These are phyloP conservation scores for Corythoichthys haematopterus DNA, from an alignment of 2,113 vertebrate genomes.

Conservation along the genomic window DNA sequence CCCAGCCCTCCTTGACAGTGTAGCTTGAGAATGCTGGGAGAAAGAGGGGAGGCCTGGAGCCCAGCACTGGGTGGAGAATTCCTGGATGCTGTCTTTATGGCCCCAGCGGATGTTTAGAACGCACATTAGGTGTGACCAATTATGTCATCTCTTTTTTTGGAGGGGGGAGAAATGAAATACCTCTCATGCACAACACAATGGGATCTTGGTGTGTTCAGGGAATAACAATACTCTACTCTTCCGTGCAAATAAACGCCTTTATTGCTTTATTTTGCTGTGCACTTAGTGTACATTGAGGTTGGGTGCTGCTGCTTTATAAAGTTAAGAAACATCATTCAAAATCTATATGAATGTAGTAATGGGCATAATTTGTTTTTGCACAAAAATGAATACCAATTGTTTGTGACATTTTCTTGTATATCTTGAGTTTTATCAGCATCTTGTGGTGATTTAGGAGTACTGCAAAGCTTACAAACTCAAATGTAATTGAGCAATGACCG, in stretches of 20 bases:
- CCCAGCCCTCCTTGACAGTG: slow-evolving; percentile 53
- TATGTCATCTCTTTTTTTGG: slow-evolving; percentile 68
- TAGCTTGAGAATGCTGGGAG: slow-evolving; percentile 37
- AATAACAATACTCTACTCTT: slow-evolving; percentile 38
- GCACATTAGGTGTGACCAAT: slow-evolving; percentile 68
- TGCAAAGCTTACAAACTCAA: background rate
- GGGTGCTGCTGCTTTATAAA: slow-evolving; percentile 7
- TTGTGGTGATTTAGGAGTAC: slow-evolving; percentile 29
- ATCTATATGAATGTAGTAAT: background rate
- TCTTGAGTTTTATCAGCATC: slow-evolving; percentile 18
- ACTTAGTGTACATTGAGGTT: slow-evolving; percentile 33
- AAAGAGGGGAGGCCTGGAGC: slow-evolving; percentile 35
- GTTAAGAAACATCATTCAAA: slow-evolving; percentile 30
- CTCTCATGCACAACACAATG: slow-evolving; percentile 58
- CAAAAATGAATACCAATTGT: slow-evolving; percentile 5
- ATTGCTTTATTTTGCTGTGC: slow-evolving; percentile 23
- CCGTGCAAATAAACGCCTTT: slow-evolving; percentile 60
- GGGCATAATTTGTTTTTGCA: slow-evolving; percentile 2
- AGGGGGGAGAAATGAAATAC: slow-evolving; percentile 52
- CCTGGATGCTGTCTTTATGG: slow-evolving; percentile 65
- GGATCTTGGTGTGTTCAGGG: slow-evolving; percentile 29
- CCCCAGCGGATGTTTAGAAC: slow-evolving; percentile 68
- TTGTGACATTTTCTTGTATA: background rate
- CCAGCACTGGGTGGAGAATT: slow-evolving; percentile 66
- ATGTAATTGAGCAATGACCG: background rate